Conservation (phyloP, 2,888 invertebrate species). For the Belgica antarctica region DNA sequence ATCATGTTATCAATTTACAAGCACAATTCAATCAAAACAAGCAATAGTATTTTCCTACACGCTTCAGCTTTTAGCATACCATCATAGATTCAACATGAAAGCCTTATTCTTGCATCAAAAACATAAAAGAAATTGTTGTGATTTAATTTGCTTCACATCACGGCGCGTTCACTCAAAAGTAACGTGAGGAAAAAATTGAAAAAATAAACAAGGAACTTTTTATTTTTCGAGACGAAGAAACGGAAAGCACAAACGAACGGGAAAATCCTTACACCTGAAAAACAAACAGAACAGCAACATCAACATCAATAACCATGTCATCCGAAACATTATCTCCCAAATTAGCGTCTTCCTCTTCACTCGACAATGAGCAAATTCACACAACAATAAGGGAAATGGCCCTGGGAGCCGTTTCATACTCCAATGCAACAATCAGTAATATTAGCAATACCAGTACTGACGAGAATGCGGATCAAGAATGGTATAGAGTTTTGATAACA, state of each 20-base stretch:
- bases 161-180: background rate
- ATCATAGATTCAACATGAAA: conserved; percentile 24
- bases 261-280: background rate
- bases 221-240: background rate
- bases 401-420: conserved; percentile 1
- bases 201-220: background rate
- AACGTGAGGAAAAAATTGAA: background rate
- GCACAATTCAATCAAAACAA: conserved; percentile 24
- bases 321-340: conserved; percentile 33
- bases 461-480: conserved; percentile 50
- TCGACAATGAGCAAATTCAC: conserved; percentile 25
- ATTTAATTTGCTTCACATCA: conserved; percentile 28
- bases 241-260: background rate
- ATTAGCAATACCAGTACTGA: conserved; percentile 42
- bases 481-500: conserved; percentile 61
- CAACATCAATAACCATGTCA: conserved; percentile 18
- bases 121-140: conserved; percentile 26
- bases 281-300: background rate
- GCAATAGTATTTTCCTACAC: conserved; percentile 18
- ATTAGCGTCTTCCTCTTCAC: conserved; percentile 35
- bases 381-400: conserved; percentile 20
- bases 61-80: background rate
- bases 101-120: conserved; percentile 34
- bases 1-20: conserved; percentile 17
- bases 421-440: conserved; percentile 37